Evolutionary conservation across 2,797 vertebrate species (phyloP), one percentile per base, ranked within the genome.

Genomic region (Characodon lateralis): DNA sequence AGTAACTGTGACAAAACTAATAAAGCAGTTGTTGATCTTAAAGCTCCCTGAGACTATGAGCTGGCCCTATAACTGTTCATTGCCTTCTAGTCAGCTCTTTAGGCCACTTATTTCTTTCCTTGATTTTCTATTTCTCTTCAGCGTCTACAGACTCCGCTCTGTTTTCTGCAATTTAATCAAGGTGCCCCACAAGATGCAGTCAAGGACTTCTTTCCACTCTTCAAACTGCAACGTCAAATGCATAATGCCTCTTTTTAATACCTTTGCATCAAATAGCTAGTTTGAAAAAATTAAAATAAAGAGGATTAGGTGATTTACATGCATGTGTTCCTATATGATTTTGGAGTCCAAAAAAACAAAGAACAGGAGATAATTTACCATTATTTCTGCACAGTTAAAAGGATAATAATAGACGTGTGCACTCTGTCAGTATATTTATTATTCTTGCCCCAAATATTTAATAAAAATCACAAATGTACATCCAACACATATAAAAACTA

Each of bases 31-130:
- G 81, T 72, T 51, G 78, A 71, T 65, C 85, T 76, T 53, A 41
- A 75, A 78, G 79, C 81, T 87, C 74, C 78, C 76, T 86, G 87
- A 76, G 80, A 78, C 77, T 55, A 24, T 66, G 71, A 77, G 89
- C 68, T 22, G 75, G 71, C 71, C 50, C 73, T 61, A 55, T 80
- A 75, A 83, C 70, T 80, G 80, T 81, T 74, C 39, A 74, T 70
- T 75, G 31, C 80, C 79, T 81, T 89, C 56, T 74, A 69, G 73
- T 74, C 76, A 73, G 78, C 79, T 85, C 81, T 80, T 88, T 82
- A 86, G 26, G 58, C 13, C 73, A 82, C 78, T 78, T 35, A 73
- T 71, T 81, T 73, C 20, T 66, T 81, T 76, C 43, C 53, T 46
- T 51, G 46, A 50, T 59, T 59, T 28, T 26, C 46, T 77, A 5